phyloP scores from a whole-genome alignment of 2,888 invertebrate species.

The Odontomyia ornata region DNA sequence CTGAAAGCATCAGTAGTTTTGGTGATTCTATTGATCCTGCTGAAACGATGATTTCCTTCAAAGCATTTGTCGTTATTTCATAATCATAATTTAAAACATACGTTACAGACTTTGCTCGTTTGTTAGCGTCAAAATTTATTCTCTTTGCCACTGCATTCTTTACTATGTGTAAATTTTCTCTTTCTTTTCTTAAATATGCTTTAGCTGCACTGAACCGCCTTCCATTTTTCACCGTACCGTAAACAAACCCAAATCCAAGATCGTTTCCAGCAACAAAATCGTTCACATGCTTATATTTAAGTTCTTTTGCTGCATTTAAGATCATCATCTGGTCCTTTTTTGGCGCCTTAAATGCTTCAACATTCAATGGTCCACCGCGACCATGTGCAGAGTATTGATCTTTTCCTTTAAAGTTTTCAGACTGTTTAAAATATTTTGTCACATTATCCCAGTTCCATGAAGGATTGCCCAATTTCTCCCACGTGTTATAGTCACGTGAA shows the following conservation, averaged over 20 bases:
- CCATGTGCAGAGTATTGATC: conserved; percentile 58
- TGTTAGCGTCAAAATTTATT: conserved; percentile 64
- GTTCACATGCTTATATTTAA: conserved; percentile 65
- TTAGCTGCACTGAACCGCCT: conserved; percentile 66
- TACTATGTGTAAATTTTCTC: conserved; percentile 66
- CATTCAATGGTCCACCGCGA: conserved; percentile 66
- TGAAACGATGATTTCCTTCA: conserved; percentile 23
- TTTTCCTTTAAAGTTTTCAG: conserved; percentile 62
- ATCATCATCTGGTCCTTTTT: conserved; percentile 65
- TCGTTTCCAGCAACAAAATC: conserved; percentile 72
- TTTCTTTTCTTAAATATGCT: conserved; percentile 65
- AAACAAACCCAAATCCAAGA: conserved; percentile 68
- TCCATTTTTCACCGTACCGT: conserved; percentile 68
- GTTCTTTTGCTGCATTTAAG: conserved; percentile 65
- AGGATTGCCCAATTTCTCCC: conserved; percentile 67
- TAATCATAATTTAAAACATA: conserved; percentile 50
- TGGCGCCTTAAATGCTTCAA: conserved; percentile 63
- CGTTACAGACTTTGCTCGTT: conserved; percentile 64
- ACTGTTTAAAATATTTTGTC: conserved; percentile 80
- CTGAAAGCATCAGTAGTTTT: conserved; percentile 85
- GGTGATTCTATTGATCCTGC: conserved; percentile 66
- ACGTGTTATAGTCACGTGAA: conserved; percentile 69
- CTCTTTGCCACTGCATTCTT: conserved; percentile 66
- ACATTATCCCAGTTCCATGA: conserved; percentile 77
- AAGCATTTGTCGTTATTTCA: not conserved